Conservation (phyloP, 2,113 vertebrate genomes). For the Eublepharis macularius region DNA sequence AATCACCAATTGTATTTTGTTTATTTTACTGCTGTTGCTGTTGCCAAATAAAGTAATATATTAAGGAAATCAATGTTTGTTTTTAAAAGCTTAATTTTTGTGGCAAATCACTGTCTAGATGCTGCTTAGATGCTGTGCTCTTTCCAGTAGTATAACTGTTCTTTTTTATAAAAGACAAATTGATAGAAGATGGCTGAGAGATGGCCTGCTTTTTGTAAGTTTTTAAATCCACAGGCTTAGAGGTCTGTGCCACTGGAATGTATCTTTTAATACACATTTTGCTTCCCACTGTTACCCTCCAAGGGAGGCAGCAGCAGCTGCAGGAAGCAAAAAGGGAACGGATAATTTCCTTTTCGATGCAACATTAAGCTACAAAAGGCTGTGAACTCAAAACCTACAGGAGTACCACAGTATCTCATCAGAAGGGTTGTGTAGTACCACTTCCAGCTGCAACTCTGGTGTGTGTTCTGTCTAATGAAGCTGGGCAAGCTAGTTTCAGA, state of each 20-base stretch:
- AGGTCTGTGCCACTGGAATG: constrained; percentile 45
- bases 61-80: neutral
- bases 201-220: constrained; percentile 34
- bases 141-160: neutral
- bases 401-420: constrained; percentile 52
- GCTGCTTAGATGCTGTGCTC: neutral
- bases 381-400: constrained; percentile 67
- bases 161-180: neutral
- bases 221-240: constrained; percentile 42
- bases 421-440: constrained; percentile 49
- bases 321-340: constrained; percentile 46
- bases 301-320: constrained; percentile 41
- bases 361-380: constrained; percentile 65
- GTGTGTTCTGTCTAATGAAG: constrained; percentile 42
- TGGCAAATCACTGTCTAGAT: neutral
- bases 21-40: constrained; percentile 20
- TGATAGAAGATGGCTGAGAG: constrained; percentile 7
- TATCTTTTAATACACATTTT: constrained; percentile 67
- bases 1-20: neutral
- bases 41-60: constrained; percentile 24
- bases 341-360: constrained; percentile 44
- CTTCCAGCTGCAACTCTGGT: constrained; percentile 52
- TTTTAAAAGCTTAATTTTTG: neutral
- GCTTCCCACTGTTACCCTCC: constrained; percentile 52
- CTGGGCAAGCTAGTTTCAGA: constrained; percentile 45